These are phyloP conservation scores for Tiliqua scincoides DNA, from an alignment of 2,113 vertebrate genomes.

Conservation along the genomic window DNA sequence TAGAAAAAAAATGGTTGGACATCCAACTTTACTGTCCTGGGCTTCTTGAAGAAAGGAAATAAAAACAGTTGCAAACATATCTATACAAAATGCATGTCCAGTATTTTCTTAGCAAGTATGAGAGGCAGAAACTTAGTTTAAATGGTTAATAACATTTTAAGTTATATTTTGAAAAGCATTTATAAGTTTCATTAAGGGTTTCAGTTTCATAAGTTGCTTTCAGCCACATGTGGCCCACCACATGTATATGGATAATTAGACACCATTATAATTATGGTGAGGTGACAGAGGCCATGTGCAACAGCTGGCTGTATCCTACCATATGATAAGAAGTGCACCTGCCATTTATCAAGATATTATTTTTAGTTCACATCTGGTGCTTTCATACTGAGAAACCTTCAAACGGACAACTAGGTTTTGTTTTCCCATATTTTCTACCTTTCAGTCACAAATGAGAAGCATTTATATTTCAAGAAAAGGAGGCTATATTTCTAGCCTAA, in stretches of 20 bases:
- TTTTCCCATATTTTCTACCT: background rate
- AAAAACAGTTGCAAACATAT: background rate
- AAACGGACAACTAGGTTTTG: conserved; percentile 16
- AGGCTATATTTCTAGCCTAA: too few species aligned
- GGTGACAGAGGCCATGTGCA: background rate
- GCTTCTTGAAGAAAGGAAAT: too few species aligned
- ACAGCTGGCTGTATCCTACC: background rate
- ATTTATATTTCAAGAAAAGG: background rate
- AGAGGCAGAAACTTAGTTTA: conserved; percentile 1
- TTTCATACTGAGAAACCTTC: background rate
- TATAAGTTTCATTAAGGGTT: background rate
- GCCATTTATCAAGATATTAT: conserved; percentile 29
- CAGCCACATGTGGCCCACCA: conserved; percentile 4
- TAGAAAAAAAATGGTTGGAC: too few species aligned
- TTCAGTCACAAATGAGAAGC: background rate
- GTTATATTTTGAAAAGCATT: background rate
- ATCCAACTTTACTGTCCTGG: too few species aligned
- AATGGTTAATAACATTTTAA: background rate
- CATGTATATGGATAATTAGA: conserved; percentile 6
- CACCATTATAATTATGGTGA: background rate
- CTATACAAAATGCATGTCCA: background rate
- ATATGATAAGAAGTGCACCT: background rate
- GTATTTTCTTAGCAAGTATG: too few species aligned
- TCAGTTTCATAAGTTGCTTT: background rate
- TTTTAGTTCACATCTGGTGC: conserved; percentile 14